Evolutionary conservation across 2,888 invertebrate genomes (phyloP).

Genomic region (Neoaliturus tenellus): DNA sequence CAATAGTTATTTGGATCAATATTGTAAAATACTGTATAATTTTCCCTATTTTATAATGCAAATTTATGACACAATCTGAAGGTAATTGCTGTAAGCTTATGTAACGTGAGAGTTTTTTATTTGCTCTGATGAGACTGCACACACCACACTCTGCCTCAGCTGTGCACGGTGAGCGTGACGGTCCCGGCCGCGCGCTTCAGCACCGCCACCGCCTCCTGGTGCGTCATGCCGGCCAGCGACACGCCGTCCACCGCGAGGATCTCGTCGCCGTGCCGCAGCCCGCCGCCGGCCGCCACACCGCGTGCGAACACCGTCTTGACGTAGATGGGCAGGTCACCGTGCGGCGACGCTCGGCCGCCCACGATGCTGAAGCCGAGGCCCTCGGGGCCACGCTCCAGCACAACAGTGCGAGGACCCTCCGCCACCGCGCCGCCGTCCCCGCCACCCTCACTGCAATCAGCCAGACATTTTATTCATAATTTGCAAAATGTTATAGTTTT

Average conservation of each 20-base stretch:
- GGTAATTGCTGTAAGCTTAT: too few relatives aligned
- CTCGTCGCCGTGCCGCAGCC: constrained; percentile 72
- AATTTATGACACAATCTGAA: too few relatives aligned
- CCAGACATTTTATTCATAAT: too few relatives aligned
- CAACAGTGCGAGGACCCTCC: constrained; percentile 68
- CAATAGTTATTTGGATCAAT: too few relatives aligned
- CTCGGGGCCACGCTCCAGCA: constrained; percentile 74
- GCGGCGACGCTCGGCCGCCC: constrained; percentile 74
- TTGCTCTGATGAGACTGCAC: too few relatives aligned
- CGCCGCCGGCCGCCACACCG: constrained; percentile 71
- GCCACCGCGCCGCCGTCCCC: constrained; percentile 43
- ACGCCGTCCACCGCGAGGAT: constrained; percentile 72
- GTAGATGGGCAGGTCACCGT: constrained; percentile 76
- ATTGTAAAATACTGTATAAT: too few relatives aligned
- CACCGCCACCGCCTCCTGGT: constrained; percentile 72
- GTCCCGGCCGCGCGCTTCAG: constrained; percentile 73
- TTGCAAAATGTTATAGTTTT: too few relatives aligned
- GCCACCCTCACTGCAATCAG: constrained; percentile 44
- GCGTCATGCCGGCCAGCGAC: constrained; percentile 71
- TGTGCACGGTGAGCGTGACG: constrained; percentile 72
- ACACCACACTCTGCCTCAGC: too few relatives aligned
- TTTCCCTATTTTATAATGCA: too few relatives aligned
- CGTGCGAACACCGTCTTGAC: constrained; percentile 73
- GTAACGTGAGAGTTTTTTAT: too few relatives aligned
- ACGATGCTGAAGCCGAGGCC: constrained; percentile 77